These are phyloP conservation scores for Aphaenogaster floridana DNA, from an alignment of 1,140 invertebrate genomes.

Conservation along the genomic window DNA sequence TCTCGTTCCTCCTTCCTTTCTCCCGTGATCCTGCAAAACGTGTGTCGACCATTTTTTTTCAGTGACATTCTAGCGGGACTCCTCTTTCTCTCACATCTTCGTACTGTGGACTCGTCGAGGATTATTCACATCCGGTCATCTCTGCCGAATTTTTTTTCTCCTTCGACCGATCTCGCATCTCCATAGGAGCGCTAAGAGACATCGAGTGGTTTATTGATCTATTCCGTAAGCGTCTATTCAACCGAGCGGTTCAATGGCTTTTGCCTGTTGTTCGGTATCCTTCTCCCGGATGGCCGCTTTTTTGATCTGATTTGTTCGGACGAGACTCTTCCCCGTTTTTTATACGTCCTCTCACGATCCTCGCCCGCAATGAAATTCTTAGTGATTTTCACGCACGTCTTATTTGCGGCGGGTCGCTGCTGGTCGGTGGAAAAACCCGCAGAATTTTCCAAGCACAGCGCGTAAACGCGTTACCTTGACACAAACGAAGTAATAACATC, in stretches of 20 bases:
- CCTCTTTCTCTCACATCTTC: slow-evolving; percentile 56
- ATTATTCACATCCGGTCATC: slow-evolving; percentile 86
- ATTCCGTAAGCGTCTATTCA: slow-evolving; percentile 76
- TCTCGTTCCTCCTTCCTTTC: slow-evolving; percentile 21
- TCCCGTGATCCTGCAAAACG: slow-evolving; percentile 69
- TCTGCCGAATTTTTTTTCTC: slow-evolving; percentile 78
- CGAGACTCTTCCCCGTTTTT: slow-evolving; percentile 37
- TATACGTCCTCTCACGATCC: slow-evolving; percentile 6
- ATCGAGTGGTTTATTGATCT: slow-evolving; percentile 83
- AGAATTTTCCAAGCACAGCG: background rate
- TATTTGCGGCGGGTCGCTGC: background rate
- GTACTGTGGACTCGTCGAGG: slow-evolving; percentile 55
- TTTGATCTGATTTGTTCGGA: slow-evolving; percentile 69
- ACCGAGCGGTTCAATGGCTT: slow-evolving; percentile 70
- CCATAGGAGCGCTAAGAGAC: slow-evolving; percentile 69
- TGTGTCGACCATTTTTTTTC: slow-evolving; percentile 78
- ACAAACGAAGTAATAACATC: slow-evolving; percentile 10
- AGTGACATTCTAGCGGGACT: slow-evolving; percentile 54
- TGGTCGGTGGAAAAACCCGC: background rate
- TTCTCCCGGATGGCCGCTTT: slow-evolving; percentile 65
- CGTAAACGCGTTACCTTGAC: background rate
- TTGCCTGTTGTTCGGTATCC: slow-evolving; percentile 75
- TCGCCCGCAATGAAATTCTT: slow-evolving; percentile 14
- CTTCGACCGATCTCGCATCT: slow-evolving; percentile 26
- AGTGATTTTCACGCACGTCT: slow-evolving; percentile 6